Evolutionary conservation across 2,797 vertebrate genomes (phyloP), one percentile per base, ranked within the genome.

Genomic region (Etheostoma perlongum): DNA sequence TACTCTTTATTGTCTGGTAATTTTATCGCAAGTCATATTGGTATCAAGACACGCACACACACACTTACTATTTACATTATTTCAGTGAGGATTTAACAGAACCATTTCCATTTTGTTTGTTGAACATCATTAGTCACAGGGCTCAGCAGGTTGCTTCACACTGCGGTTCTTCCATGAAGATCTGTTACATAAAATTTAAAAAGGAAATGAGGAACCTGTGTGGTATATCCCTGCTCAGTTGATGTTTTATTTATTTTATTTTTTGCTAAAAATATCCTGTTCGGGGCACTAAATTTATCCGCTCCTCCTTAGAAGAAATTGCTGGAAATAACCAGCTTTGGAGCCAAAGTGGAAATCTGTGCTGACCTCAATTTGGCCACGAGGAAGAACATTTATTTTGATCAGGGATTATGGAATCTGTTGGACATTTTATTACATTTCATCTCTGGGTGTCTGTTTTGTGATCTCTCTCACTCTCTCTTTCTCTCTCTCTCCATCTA

Each of bases 271-370:
- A 92, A 92, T 92, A 91, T 51, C 52, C 67, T 2, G 46, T 71
- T 84, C 63, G 19, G 51, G 30, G 60, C 54, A 71, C 88, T 92
- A 91, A 89, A 91, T 86, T 79, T 92, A 91, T 88, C 90, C 59
- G 2, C 25, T 72, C 78, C 46, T 76, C 77, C 80, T 88, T 54
- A 13, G 74, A 90, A 81, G 69, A 85, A 85, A 88, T 77, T 72
- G 81, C 84, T 79, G 73, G 72, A 90, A 91, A 91, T 90, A 89
- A 85, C 84, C 76, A 81, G 79, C 83, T 84, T 87, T 85, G 72
- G 72, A 87, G 82, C 78, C 78, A 84, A 82, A 88, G 76, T 83
- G 81, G 78, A 90, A 90, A 87, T 90, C 72, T 82, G 76, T 10
- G 52, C 79, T 90, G 85, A 92, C 93, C 91, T 91, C 44, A 15